Evolutionary conservation across 1,140 invertebrate genomes (phyloP), one percentile per base, ranked within the genome.

Genomic region (Sminthurides bifidus): DNA sequence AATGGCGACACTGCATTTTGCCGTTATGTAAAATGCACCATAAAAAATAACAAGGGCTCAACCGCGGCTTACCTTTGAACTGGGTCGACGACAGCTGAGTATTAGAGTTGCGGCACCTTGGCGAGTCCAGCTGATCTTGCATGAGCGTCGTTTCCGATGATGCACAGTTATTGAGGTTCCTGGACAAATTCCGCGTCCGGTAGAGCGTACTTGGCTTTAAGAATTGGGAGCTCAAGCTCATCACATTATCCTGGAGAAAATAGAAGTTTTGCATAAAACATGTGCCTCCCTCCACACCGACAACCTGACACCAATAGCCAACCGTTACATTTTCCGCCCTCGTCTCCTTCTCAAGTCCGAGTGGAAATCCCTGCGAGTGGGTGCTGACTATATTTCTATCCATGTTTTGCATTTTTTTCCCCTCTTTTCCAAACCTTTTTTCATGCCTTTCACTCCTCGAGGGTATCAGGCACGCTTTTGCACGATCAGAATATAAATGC

Each of bases 151-250:
- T 54, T 23, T 64, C 62, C 3, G 62, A 64, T 14, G 62, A 64
- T 26, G 53, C 61, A 41, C 57, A 59, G 26, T 58, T 58, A 40
- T 64, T 64, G 2, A 64, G 49, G 50, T 64, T 64, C 38, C 62
- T 37, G 2, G 62, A 64, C n/a, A 64, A 40, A 41, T 64, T 64
- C 33, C 62, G 21, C 15, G 62, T 64, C 21, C 62, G 40, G 53
- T 64, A 64, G 40, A 64, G 27, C n/a, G 62, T 60, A 38, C 58
- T 60, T 21, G 62, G 62, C 44, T 60, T 60, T 4, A 64, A 50
- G 41, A 64, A 64, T 35, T 64, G 62, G 0, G 62, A 60, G 27
- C 56, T 60, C 8, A 43, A 60, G 52, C 52, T 60, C 38, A 60
- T 48, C 40, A 54, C 46, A 24, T 54, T 63, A 38, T 63, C 61